Evolutionary conservation across 1,140 invertebrate species (phyloP).

Genomic region (Plectrocnemia conspersa): DNA sequence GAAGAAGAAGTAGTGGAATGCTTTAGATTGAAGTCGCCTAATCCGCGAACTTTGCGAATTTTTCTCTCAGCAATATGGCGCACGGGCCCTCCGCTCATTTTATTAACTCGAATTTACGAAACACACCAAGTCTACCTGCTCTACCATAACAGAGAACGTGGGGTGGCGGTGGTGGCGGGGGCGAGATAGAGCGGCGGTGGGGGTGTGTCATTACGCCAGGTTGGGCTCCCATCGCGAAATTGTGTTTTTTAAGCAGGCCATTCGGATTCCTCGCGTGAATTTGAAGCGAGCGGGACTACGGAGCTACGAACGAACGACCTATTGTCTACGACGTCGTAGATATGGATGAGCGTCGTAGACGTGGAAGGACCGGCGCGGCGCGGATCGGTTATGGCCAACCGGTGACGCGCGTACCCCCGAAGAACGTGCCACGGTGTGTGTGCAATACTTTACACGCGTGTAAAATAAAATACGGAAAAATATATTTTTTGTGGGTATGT

Average conservation of each 20-base stretch:
- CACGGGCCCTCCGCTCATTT: conserved; percentile 1
- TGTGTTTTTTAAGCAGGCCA: conserved; percentile 36
- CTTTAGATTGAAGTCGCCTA: too few relatives aligned
- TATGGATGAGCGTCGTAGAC: conserved; percentile 13
- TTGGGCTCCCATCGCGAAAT: conserved; percentile 33
- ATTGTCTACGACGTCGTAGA: conserved; percentile 33
- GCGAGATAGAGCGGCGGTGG: neutral
- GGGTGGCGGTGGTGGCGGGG: neutral
- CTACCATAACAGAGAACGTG: neutral
- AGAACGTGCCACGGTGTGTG: too few relatives aligned
- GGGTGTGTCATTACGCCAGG: conserved; percentile 33
- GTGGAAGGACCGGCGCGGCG: too few relatives aligned
- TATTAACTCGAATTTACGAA: conserved; percentile 30
- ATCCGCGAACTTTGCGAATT: too few relatives aligned
- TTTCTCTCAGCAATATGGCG: conserved; percentile 7
- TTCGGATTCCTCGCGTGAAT: conserved; percentile 33
- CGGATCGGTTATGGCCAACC: too few relatives aligned
- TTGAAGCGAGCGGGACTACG: conserved; percentile 19
- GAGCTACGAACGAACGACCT: conserved; percentile 14
- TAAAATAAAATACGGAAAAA: too few relatives aligned
- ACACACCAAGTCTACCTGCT: neutral
- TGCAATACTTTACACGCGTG: too few relatives aligned
- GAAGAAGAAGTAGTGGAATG: too few relatives aligned
- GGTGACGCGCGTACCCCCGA: too few relatives aligned
- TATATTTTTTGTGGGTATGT: too few relatives aligned